A percentile compares a stretch with the other conserved stretches of the same genome.
Conservation (phyloP, 2,113 vertebrate species). For the Peromyscus polionotus region DNA sequence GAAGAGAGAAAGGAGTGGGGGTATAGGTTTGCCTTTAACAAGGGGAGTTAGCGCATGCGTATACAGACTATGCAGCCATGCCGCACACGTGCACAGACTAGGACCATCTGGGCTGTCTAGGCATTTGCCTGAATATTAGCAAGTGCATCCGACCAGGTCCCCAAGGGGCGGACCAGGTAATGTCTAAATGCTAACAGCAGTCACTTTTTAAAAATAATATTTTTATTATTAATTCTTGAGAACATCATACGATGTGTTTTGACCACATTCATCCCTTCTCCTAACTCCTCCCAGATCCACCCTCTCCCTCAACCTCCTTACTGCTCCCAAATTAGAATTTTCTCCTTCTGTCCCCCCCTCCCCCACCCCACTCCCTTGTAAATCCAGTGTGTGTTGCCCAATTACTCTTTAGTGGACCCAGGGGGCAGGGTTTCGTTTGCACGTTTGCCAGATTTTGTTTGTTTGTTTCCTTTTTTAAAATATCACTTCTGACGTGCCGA, state of each 20-base stretch:
- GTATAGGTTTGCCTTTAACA: no score
- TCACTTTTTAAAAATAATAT: background rate
- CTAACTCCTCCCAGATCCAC: background rate
- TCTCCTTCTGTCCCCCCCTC: background rate
- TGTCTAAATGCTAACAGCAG: no score
- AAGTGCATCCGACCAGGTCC: no score
- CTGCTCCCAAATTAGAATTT: background rate
- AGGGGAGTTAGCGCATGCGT: no score
- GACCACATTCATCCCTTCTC: background rate
- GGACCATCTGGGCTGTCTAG: no score
- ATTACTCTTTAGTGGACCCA: background rate
- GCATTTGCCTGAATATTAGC: no score
- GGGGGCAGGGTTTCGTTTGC: background rate
- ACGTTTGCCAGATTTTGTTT: background rate
- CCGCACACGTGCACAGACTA: no score
- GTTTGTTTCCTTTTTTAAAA: background rate
- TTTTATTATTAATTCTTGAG: background rate
- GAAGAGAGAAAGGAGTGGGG: no score
- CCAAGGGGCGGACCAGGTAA: no score
- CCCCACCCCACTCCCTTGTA: background rate
- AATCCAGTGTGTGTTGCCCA: background rate
- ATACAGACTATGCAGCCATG: no score
- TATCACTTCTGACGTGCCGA: background rate
- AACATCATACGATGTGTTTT: background rate
- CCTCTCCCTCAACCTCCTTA: background rate